phyloP scores from a whole-genome alignment of 2,797 vertebrate genomes.

The Eutrigla gurnardus region DNA sequence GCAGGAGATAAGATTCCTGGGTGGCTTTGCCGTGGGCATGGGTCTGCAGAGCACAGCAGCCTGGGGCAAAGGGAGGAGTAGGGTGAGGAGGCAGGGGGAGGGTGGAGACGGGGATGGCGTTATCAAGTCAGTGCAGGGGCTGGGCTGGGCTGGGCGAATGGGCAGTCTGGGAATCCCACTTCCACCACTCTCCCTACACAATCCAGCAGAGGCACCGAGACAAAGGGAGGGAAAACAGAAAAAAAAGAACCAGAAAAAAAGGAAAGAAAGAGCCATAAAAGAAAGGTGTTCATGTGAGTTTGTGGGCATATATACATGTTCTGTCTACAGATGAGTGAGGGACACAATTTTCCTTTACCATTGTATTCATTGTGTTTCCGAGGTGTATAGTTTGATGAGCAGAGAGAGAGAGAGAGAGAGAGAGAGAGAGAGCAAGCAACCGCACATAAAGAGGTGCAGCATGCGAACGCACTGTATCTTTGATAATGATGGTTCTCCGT shows the following conservation, averaged over 20 bases:
- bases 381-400: constrained; percentile 8
- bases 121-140: constrained; percentile 84
- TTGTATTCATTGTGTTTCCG: constrained; percentile 22
- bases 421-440: constrained; percentile 12
- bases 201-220: constrained; percentile 44
- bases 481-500: constrained; percentile 31
- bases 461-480: constrained; percentile 31
- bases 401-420: constrained; percentile 13
- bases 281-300: constrained; percentile 36
- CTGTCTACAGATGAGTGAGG: constrained; percentile 29
- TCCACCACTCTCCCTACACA: constrained; percentile 43
- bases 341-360: constrained; percentile 32
- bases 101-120: constrained; percentile 56
- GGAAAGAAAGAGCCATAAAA: constrained; percentile 5
- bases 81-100: constrained; percentile 37
- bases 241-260: constrained; percentile 8
- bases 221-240: constrained; percentile 33
- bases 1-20: constrained; percentile 87
- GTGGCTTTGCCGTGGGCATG: constrained; percentile 81
- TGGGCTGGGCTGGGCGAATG: constrained; percentile 66
- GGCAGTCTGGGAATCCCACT: constrained; percentile 76
- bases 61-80: constrained; percentile 73
- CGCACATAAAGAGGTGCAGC: constrained; percentile 28
- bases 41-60: constrained; percentile 76
- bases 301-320: constrained; percentile 1